Conservation (phyloP, 2,888 invertebrate genomes). For the Rhagonycha fulva region DNA sequence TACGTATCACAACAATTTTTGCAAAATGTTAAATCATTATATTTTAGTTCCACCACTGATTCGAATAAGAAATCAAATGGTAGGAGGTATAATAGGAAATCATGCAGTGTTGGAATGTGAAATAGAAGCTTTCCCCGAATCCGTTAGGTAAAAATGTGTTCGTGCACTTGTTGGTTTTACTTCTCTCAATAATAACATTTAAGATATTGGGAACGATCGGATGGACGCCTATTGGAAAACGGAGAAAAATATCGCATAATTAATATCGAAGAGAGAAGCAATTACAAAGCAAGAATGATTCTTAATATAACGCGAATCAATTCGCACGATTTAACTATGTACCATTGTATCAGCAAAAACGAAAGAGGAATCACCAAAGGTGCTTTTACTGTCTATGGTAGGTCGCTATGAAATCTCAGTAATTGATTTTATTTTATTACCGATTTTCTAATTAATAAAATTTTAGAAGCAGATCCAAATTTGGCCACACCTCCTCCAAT, state of each 20-base stretch:
- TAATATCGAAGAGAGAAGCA: slow-evolving; percentile 58
- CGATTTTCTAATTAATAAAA: not conserved
- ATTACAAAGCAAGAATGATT: slow-evolving; percentile 75
- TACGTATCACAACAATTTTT: not conserved
- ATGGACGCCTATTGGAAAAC: slow-evolving; percentile 74
- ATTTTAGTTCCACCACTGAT: slow-evolving; percentile 83
- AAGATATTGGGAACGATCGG: slow-evolving; percentile 83
- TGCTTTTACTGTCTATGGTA: slow-evolving; percentile 69
- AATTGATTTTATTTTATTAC: not conserved
- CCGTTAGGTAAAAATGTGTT: slow-evolving; percentile 60
- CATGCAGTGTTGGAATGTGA: slow-evolving; percentile 79
- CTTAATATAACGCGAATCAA: slow-evolving; percentile 74
- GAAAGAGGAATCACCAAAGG: slow-evolving; percentile 81
- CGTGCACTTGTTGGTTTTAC: not conserved
- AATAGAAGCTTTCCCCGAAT: slow-evolving; percentile 86
- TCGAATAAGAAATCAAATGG: slow-evolving; percentile 74
- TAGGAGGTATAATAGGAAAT: slow-evolving; percentile 72
- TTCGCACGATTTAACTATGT: slow-evolving; percentile 72
- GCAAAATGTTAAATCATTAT: not conserved
- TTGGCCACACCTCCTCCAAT: slow-evolving; percentile 57
- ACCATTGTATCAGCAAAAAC: slow-evolving; percentile 86
- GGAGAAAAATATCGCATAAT: slow-evolving; percentile 68
- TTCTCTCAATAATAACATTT: slow-evolving; percentile 49
- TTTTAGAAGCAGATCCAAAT: slow-evolving; percentile 56
- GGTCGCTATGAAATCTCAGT: slow-evolving; percentile 18